phyloP scores from a whole-genome alignment of 2,797 vertebrate species.

The Halcyon chelicuti region DNA sequence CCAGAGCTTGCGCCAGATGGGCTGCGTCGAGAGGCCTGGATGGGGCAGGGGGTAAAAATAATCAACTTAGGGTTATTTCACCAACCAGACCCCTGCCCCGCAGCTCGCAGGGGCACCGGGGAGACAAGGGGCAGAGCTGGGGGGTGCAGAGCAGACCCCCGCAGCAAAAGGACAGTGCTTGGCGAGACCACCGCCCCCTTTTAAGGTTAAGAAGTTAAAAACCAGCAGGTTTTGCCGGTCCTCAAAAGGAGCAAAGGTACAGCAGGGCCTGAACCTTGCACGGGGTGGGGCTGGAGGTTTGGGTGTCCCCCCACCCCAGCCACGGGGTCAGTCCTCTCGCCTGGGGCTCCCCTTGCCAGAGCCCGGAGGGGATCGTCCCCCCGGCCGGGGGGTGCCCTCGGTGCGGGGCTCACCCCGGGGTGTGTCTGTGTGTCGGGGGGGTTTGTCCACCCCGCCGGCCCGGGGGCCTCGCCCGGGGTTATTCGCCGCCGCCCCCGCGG shows the following conservation, averaged over 20 bases:
- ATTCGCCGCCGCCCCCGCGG: not conserved
- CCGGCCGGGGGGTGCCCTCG: not conserved
- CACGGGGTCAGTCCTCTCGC: too few relatives aligned
- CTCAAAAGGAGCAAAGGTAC: not conserved
- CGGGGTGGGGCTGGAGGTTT: accelerated
- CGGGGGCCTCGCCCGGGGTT: not conserved
- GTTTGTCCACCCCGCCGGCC: accelerated
- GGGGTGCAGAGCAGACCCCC: not conserved
- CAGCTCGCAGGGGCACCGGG: accelerated
- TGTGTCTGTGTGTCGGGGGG: too few relatives aligned
- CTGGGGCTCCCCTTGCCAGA: not conserved
- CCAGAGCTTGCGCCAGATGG: constrained; percentile 86
- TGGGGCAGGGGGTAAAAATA: not conserved
- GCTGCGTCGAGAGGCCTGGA: constrained; percentile 87
- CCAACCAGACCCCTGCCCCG: not conserved
- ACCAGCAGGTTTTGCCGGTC: accelerated
- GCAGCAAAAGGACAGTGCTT: not conserved
- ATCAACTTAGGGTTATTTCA: not conserved
- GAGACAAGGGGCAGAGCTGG: accelerated
- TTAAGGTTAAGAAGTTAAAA: accelerated
- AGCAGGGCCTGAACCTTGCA: accelerated
- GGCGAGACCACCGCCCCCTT: accelerated
- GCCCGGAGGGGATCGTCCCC: too few relatives aligned
- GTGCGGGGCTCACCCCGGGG: not conserved
- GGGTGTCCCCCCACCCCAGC: too few relatives aligned